Evolutionary conservation across 2,888 invertebrate species (phyloP).

Genomic region (Cyclophora punctaria): DNA sequence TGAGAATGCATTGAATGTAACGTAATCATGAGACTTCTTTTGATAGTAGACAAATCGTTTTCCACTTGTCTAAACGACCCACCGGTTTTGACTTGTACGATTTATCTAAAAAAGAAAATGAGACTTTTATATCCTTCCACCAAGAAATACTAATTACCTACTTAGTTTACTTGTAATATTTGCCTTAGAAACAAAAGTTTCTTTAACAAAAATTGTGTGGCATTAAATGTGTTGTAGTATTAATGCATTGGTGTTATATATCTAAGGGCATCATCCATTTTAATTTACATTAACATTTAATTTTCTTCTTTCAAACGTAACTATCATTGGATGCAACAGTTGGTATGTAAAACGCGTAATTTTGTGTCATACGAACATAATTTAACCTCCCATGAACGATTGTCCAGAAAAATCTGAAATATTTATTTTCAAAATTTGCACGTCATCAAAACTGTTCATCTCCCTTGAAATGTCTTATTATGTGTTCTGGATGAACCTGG

Average conservation of each 20-base stretch:
- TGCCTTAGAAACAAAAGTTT: not conserved
- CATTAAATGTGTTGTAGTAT: not conserved
- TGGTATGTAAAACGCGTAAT: constrained; percentile 54
- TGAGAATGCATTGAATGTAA: no score
- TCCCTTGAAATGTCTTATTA: no score
- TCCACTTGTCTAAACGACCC: no score
- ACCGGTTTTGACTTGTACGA: no score
- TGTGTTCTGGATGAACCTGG: no score
- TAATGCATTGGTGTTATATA: not conserved
- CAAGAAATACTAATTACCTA: no score
- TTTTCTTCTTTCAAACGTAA: constrained; percentile 61
- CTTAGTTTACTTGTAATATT: no score
- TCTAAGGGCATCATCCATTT: constrained; percentile 2
- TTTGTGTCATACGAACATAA: constrained; percentile 28
- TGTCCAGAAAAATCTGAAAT: not conserved
- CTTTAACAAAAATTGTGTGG: not conserved
- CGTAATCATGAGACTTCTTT: no score
- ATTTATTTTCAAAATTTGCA: constrained; percentile 9
- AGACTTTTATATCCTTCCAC: no score
- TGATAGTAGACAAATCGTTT: no score
- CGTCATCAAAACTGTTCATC: not conserved
- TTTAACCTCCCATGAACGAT: constrained; percentile 28
- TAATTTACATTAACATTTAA: constrained; percentile 45
- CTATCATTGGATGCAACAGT: constrained; percentile 65
- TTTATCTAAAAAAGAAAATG: no score